Conservation (phyloP, 2,888 invertebrate genomes). For the Euzetes globulus region DNA sequence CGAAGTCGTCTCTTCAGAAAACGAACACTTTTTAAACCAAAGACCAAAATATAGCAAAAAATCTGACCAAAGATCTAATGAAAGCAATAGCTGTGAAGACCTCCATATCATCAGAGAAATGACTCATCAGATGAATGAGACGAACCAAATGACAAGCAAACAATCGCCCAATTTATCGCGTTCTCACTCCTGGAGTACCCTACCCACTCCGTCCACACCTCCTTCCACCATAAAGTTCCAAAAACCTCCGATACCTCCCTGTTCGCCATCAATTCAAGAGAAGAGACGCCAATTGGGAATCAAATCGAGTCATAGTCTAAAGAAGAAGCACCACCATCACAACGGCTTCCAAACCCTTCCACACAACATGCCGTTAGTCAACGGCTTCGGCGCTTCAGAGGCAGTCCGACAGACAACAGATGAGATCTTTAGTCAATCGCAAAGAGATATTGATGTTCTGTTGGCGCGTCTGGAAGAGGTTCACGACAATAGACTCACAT, state of each 20-base stretch:
- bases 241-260: conserved; percentile 33
- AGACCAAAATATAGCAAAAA: neutral
- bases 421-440: conserved; percentile 33
- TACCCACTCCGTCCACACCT: conserved; percentile 20
- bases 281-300: conserved; percentile 25
- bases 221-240: neutral
- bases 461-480: conserved; percentile 35
- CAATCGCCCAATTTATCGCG: neutral
- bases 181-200: neutral
- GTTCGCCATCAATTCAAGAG: conserved; percentile 15
- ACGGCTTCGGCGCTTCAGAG: neutral
- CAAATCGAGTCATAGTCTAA: neutral
- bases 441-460: conserved; percentile 35
- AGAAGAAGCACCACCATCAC: neutral
- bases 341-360: neutral
- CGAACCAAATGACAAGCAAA: neutral
- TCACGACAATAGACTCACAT: conserved; percentile 28
- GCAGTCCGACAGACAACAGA: conserved; percentile 22
- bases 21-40: neutral
- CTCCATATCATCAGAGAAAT: neutral
- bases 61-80: conserved; percentile 2
- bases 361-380: no score
- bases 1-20: neutral
- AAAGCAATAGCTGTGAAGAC: neutral
- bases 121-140: neutral